A percentile compares a stretch with the other conserved stretches of the same genome.
phyloP scores from a whole-genome alignment of 1,140 invertebrate genomes.

The Asobara japonica region DNA sequence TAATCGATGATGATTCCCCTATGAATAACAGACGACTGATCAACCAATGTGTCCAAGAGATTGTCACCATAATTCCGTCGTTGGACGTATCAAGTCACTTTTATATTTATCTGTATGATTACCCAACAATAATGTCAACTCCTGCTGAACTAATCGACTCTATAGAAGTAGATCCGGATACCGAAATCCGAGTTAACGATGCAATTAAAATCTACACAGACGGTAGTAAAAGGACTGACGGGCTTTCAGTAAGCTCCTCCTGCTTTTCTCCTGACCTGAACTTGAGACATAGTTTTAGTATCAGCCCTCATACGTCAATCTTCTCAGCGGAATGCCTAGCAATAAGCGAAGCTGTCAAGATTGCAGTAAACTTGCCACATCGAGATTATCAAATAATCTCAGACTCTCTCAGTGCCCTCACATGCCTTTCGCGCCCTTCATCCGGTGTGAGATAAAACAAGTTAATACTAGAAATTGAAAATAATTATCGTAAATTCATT shows the following conservation, averaged over 20 bases:
- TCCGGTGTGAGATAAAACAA: neutral
- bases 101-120: neutral
- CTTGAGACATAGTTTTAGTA: neutral
- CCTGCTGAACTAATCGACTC: neutral
- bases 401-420: neutral
- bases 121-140: neutral
- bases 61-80: neutral
- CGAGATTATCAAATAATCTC: neutral
- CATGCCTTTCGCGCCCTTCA: neutral
- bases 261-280: neutral
- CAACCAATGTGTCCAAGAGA: neutral
- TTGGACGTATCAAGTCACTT: neutral
- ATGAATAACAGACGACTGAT: neutral
- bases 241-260: neutral
- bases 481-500: neutral
- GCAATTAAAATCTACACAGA: neutral
- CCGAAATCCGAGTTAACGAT: neutral
- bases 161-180: neutral
- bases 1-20: neutral
- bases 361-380: neutral
- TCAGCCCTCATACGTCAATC: neutral
- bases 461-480: conserved; percentile 5
- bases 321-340: neutral
- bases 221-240: neutral
- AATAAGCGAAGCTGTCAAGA: neutral